Evolutionary conservation across 2,888 invertebrate species (phyloP).

Genomic region (Mylabris sibirica): DNA sequence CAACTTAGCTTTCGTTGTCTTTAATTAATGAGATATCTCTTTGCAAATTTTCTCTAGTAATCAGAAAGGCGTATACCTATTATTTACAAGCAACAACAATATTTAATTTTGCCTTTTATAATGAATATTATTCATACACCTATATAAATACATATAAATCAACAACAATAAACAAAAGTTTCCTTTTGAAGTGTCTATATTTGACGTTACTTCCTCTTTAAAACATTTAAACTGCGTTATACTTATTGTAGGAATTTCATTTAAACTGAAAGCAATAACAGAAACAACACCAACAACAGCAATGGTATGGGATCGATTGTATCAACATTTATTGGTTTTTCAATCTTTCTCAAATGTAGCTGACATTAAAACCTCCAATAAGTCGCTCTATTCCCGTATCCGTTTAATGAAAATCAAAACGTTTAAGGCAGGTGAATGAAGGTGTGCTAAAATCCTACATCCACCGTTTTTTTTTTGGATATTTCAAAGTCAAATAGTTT

Average conservation of each 20-base stretch:
- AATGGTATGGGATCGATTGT: background rate
- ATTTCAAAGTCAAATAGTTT: slow-evolving; percentile 59
- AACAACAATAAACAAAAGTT: background rate
- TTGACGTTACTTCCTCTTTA: background rate
- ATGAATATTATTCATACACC: background rate
- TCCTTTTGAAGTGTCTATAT: background rate
- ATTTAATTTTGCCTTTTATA: background rate
- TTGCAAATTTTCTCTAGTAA: background rate
- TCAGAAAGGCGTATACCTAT: background rate
- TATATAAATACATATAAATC: background rate
- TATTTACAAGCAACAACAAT: background rate
- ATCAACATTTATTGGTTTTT: slow-evolving; percentile 2
- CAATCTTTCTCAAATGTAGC: background rate
- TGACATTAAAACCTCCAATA: slow-evolving; percentile 18
- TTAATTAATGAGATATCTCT: background rate
- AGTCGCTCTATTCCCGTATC: slow-evolving; percentile 17
- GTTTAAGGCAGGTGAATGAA: slow-evolving; percentile 38
- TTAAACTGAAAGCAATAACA: slow-evolving; percentile 8
- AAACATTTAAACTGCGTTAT: background rate
- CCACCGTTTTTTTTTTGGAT: slow-evolving; percentile 44
- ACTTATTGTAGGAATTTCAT: slow-evolving; percentile 9
- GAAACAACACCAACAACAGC: background rate
- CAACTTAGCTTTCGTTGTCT: background rate
- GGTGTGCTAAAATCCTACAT: slow-evolving; percentile 48
- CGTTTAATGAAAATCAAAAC: slow-evolving; percentile 40